Base-by-base conservation (phyloP, 2,888 invertebrate species). In the Pollenia amentaria region DNA sequence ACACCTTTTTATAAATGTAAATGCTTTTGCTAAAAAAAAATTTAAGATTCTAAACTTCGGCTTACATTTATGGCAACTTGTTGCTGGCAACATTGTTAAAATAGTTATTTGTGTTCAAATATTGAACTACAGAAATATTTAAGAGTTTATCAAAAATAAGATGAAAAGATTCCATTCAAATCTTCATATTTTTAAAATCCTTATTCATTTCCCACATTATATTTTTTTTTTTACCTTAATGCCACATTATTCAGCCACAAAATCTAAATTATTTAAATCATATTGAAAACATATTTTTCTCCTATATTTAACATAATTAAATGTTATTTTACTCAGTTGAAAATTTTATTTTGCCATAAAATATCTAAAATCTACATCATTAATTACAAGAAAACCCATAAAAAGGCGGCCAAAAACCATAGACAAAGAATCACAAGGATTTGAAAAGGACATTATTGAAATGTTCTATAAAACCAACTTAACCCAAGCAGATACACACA, bases 341-440 rank as follows among this genome's bases (percentile, higher is more conserved):
- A 9, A 42, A 16, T 18, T 42, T 16, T 42, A 18, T n/a, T 60
- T 40, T 14, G 10, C n/a, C 40, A 44, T 72, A 60, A 60, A 29
- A 29, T 29, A 64, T 46, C n/a, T 29, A 65, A 53, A 70, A 55
- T 55, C 44, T 65, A 46, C 55, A 29, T 55, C 46, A 44, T 67
- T 55, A 51, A 44, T n/a, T 40, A 18, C 2, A 67, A 67, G 16
- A 1, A 44, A 21, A 65, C 21, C 53, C 53, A 65, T 44, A 65
- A 76, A 70, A 65, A 44, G 55, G 64, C 64, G 18, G 18, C 76
- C 51, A 53, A 51, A 51, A 40, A 42, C 21, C 40, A 64, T 64
- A 76, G 42, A 42, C 64, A 51, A 21, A 55, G 4, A 10, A 42
- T 65, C 40, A 55, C 14, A 70, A 42, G 55, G 40, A 70, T 40